Evolutionary conservation across 2,888 invertebrate species (phyloP), one percentile per base, ranked within the genome.

Genomic region (Metellina segmentata): DNA sequence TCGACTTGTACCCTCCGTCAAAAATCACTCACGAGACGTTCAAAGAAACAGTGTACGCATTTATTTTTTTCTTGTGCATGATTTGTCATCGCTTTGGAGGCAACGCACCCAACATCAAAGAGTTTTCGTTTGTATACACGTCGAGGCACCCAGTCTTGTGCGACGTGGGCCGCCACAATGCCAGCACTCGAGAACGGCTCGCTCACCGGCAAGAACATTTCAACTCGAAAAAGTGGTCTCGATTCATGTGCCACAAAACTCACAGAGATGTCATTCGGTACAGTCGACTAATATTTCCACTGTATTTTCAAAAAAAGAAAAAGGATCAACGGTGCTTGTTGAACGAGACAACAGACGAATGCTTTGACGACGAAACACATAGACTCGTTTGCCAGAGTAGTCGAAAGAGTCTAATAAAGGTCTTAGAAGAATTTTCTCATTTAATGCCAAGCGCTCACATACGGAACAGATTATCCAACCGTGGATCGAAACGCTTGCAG

Each of bases 171-270:
- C n/a, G n/a, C n/a, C n/a, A n/a, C n/a, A n/a, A n/a, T n/a, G n/a
- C n/a, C n/a, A n/a, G n/a, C n/a, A n/a, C n/a, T n/a, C n/a, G n/a
- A n/a, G n/a, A n/a, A n/a, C n/a, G n/a, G n/a, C n/a, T n/a, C n/a
- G n/a, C n/a, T n/a, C n/a, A n/a, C n/a, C n/a, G n/a, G n/a, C n/a
- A n/a, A n/a, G n/a, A n/a, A n/a, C n/a, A n/a, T 48, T 79, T 81
- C 1, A 79, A 87, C 11, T 79, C 70, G 7, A 87, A 87, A 20
- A 87, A 87, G 53, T 87, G 79, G 79, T 8, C n/a, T 20, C 51
- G 87, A 6, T 70, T 87, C n/a, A 71, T 87, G 72, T 9, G 20
- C 1, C 13, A 19, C 16, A 79, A 79, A 70, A 87, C 79, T 4
- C 9, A 19, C 1, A 20, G 79, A 20, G 79, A 87, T 34, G 72